phyloP scores from a whole-genome alignment of 2,113 vertebrate genomes.

The Gavialis gangeticus region DNA sequence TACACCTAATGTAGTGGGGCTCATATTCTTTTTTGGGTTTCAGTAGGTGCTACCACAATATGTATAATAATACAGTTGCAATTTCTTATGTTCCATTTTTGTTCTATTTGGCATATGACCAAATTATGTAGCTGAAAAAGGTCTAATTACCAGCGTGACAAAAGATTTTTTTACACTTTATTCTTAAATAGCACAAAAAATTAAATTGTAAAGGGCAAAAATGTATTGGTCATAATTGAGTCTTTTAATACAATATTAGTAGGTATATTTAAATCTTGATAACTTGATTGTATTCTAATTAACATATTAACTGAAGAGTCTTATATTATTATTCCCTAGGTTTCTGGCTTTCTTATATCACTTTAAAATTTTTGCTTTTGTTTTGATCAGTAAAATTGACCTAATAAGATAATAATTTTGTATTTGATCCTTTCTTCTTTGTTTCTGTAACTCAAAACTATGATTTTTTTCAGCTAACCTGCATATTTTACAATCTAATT shows the following conservation, averaged over 20 bases:
- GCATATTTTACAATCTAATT: slow-evolving; percentile 61
- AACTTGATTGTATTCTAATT: slow-evolving; percentile 4
- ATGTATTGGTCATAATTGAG: neutral
- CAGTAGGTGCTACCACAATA: neutral
- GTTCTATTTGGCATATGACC: neutral
- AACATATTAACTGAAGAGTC: neutral
- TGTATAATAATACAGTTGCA: neutral
- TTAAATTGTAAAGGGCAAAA: neutral
- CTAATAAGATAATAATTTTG: slow-evolving; percentile 30
- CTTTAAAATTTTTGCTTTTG: neutral
- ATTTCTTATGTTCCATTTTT: neutral
- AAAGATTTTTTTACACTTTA: rapidly evolving
- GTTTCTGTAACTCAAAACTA: slow-evolving; percentile 67
- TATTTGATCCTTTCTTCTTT: slow-evolving; percentile 66
- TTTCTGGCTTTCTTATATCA: neutral
- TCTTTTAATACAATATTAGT: neutral
- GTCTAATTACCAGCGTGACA: neutral
- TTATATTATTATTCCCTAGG: neutral
- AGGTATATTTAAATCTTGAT: neutral
- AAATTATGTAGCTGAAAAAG: neutral
- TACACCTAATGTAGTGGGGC: neutral
- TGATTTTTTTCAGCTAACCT: slow-evolving; percentile 51
- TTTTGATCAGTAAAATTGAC: slow-evolving; percentile 45
- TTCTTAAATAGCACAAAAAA: neutral
- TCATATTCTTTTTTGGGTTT: neutral